Conservation (phyloP, 2,797 vertebrate species). For the Nyctalus aviator region DNA sequence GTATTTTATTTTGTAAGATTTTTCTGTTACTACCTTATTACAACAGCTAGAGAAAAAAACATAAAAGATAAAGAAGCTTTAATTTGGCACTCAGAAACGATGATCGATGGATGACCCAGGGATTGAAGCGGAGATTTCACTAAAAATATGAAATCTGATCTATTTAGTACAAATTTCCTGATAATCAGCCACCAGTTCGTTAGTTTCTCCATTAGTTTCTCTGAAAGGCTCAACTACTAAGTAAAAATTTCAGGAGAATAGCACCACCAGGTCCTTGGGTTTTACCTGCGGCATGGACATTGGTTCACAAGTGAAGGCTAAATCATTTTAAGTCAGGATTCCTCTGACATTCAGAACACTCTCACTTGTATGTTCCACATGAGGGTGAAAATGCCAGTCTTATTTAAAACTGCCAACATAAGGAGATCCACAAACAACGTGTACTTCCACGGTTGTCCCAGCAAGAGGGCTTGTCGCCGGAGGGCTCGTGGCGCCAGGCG, state of each 20-base stretch:
- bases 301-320: neutral
- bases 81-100: neutral
- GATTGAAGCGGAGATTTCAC: neutral
- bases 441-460: too few species aligned
- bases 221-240: neutral
- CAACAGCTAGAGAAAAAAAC: neutral
- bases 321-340: neutral
- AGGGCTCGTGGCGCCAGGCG: neutral
- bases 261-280: neutral
- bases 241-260: neutral
- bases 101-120: neutral
- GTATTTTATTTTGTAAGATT: neutral
- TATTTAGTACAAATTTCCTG: neutral
- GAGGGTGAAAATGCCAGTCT: neutral
- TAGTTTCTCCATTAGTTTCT: neutral
- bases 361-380: too few species aligned
- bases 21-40: conserved; percentile 21
- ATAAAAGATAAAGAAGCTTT: neutral
- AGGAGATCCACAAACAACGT: neutral
- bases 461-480: neutral
- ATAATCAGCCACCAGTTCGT: neutral
- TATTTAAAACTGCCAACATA: neutral
- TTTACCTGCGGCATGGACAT: neutral
- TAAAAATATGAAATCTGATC: neutral
- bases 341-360: neutral